phyloP scores from a whole-genome alignment of 2,113 vertebrate genomes.

The Indri indri region DNA sequence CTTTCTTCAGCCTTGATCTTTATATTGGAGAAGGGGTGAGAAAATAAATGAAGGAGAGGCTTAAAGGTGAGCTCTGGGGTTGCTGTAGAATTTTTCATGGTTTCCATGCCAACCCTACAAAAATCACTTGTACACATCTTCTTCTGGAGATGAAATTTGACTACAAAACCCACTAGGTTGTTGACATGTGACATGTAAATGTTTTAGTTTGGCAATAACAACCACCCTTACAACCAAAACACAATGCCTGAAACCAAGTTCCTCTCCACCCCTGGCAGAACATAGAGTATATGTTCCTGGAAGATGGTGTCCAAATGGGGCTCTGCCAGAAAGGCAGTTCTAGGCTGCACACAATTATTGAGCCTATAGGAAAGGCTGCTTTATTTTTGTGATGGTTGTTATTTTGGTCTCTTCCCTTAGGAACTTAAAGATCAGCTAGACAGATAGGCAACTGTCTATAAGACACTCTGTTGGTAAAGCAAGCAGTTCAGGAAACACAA shows the following conservation, averaged over 20 bases:
- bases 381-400: neutral
- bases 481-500: neutral
- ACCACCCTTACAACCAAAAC: constrained; percentile 23
- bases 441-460: neutral
- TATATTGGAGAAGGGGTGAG: neutral
- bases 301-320: neutral
- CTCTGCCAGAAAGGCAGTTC: neutral
- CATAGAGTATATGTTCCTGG: constrained; percentile 11
- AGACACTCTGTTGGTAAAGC: neutral
- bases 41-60: neutral
- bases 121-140: neutral
- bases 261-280: constrained; percentile 52
- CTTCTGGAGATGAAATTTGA: neutral
- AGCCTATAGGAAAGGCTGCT: neutral
- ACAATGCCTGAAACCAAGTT: neutral
- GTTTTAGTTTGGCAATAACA: constrained; percentile 53
- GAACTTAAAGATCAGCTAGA: neutral
- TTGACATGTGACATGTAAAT: constrained; percentile 22
- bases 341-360: neutral
- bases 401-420: constrained; percentile 6
- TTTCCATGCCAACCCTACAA: neutral
- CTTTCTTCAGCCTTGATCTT: neutral
- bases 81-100: neutral
- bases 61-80: neutral
- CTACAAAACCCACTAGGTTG: neutral